phyloP scores from a whole-genome alignment of 2,797 vertebrate genomes.

The Anguilla anguilla region DNA sequence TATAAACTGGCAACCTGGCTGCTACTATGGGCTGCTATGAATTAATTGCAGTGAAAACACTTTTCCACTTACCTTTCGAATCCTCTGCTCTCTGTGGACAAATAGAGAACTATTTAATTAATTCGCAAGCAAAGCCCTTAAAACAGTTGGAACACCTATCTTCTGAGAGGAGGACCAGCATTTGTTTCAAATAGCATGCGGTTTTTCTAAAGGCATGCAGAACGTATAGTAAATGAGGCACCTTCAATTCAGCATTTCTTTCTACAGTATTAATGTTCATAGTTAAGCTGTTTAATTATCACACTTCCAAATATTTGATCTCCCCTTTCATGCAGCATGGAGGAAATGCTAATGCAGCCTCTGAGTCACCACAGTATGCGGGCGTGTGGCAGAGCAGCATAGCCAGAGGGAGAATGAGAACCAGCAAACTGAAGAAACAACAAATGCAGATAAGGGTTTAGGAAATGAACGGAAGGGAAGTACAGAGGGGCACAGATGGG shows the following conservation, averaged over 20 bases:
- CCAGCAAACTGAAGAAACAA: not conserved
- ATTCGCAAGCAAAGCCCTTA: not conserved
- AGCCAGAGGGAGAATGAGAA: not conserved
- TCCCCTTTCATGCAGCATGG: conserved; percentile 4
- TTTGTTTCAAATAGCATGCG: not conserved
- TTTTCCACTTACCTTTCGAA: not conserved
- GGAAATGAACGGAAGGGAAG: not conserved
- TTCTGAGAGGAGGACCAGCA: not conserved
- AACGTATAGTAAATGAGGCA: not conserved
- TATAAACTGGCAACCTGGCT: not conserved
- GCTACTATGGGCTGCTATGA: not conserved
- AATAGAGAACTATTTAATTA: not conserved
- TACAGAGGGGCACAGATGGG: not conserved
- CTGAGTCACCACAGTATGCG: conserved; percentile 2
- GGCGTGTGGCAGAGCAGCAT: not conserved
- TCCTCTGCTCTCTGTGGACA: not conserved
- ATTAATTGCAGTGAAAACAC: not conserved
- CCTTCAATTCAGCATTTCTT: not conserved
- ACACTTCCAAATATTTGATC: conserved; percentile 15
- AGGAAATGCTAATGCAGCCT: not conserved
- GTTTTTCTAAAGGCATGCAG: not conserved
- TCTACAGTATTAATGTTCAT: not conserved
- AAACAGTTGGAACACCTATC: no score
- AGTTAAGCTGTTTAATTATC: conserved; percentile 6
- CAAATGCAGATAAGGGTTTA: not conserved